A percentile compares a stretch with the other conserved stretches of the same genome.
Conservation (phyloP, 2,113 vertebrate species). For the Rutilus rutilus region DNA sequence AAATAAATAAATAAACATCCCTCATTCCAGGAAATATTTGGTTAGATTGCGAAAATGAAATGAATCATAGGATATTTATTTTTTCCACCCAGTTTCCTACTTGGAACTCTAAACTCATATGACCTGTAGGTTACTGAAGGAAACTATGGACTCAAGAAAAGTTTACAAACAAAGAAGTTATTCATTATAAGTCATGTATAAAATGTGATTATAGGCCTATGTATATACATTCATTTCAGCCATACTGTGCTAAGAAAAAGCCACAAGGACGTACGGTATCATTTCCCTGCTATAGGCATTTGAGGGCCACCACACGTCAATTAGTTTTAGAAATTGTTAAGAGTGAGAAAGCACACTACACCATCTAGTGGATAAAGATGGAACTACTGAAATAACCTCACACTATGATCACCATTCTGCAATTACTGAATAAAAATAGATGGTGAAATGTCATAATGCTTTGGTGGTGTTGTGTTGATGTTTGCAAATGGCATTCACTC, state of each 20-base stretch:
- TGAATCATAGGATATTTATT: background rate
- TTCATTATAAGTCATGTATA: background rate
- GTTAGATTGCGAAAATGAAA: conserved; percentile 20
- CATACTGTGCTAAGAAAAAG: background rate
- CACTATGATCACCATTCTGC: background rate
- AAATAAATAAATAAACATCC: background rate
- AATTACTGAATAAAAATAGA: background rate
- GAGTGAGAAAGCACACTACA: background rate
- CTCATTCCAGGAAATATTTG: conserved; percentile 22
- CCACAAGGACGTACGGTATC: background rate
- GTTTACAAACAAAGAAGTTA: background rate
- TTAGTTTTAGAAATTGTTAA: background rate
- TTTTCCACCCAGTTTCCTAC: background rate
- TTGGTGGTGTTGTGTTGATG: background rate
- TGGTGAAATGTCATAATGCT: background rate
- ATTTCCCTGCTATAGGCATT: background rate
- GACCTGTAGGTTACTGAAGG: background rate
- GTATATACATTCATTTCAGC: background rate
- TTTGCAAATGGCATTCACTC: background rate
- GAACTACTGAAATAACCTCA: conserved; percentile 16
- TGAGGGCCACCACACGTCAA: too few species aligned
- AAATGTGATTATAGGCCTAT: background rate
- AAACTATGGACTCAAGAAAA: background rate
- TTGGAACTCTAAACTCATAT: background rate
- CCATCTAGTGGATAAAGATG: conserved; percentile 38